Conservation (phyloP, 2,888 invertebrate species). For the Scaptodrosophila latifasciaeformis region DNA sequence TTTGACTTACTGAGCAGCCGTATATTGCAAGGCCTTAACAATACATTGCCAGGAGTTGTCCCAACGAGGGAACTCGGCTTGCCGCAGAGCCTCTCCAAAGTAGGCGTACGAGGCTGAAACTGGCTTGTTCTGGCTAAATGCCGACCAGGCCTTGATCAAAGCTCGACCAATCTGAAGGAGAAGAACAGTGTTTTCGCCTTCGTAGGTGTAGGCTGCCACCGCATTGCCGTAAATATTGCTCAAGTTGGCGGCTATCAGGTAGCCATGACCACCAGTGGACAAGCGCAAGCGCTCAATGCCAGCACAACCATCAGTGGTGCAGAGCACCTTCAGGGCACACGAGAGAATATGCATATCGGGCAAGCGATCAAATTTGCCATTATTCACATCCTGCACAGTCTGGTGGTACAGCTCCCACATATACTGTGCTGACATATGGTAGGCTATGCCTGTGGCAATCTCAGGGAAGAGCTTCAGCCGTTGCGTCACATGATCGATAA, state of each 20-base stretch:
- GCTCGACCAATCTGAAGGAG: constrained; percentile 91
- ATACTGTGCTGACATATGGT: constrained; percentile 83
- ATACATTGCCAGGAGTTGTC: constrained; percentile 71
- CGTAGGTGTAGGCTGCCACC: constrained; percentile 93
- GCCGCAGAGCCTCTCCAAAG: constrained; percentile 72
- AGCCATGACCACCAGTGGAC: constrained; percentile 97
- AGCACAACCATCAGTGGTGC: constrained; percentile 82
- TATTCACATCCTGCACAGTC: constrained; percentile 85
- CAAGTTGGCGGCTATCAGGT: constrained; percentile 88
- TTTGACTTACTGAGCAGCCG: constrained; percentile 75
- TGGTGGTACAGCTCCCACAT: constrained; percentile 89
- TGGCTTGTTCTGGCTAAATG: constrained; percentile 77
- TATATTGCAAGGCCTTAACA: constrained; percentile 75
- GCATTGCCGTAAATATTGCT: constrained; percentile 87
- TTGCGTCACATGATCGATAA: constrained; percentile 94
- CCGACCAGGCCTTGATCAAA: constrained; percentile 85
- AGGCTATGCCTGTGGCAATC: constrained; percentile 86
- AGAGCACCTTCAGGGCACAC: constrained; percentile 91
- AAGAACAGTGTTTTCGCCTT: constrained; percentile 97
- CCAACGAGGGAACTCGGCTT: constrained; percentile 57
- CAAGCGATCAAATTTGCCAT: constrained; percentile 85
- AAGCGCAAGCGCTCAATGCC: constrained; percentile 90
- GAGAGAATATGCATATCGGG: constrained; percentile 90
- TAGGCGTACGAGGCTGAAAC: constrained; percentile 83
- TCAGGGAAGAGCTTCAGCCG: constrained; percentile 92